A percentile compares a stretch with the other conserved stretches of the same genome.
Evolutionary conservation across 2,888 invertebrate species (phyloP).

Genomic region (Allacma fusca): DNA sequence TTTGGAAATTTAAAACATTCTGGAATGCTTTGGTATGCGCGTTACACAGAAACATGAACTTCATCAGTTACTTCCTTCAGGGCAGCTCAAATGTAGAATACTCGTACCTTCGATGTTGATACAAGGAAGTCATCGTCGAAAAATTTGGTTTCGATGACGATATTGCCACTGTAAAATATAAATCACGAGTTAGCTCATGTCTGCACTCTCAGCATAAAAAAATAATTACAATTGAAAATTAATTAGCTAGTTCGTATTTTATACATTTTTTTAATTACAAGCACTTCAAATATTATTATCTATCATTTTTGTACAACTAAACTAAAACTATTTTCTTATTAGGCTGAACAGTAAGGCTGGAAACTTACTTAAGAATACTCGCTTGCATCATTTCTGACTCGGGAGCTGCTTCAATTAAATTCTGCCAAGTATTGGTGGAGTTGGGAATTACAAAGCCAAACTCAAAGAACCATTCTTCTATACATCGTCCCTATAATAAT

Average conservation of each 20-base stretch:
- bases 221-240: too few relatives aligned
- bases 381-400: conserved; percentile 99
- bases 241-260: too few relatives aligned
- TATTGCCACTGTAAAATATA: conserved; percentile 95
- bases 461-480: conserved; percentile 99
- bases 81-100: conserved; percentile 86
- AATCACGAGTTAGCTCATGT: too few relatives aligned
- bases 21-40: too few relatives aligned
- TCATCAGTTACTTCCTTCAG: too few relatives aligned
- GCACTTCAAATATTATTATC: conserved; percentile 22
- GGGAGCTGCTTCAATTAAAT: conserved; percentile 96
- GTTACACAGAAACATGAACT: too few relatives aligned
- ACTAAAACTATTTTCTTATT: neutral
- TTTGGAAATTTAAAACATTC: too few relatives aligned
- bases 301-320: too few relatives aligned
- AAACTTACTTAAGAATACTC: conserved; percentile 85
- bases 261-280: too few relatives aligned
- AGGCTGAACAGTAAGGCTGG: neutral
- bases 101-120: conserved; percentile 90
- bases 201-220: too few relatives aligned
- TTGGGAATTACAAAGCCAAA: conserved; percentile 99
- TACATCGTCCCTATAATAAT: conserved; percentile 74
- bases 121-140: conserved; percentile 94
- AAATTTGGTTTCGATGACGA: conserved; percentile 96
- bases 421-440: conserved; percentile 99